Conservation (phyloP, 2,888 invertebrate genomes). For the Celastrina argiolus region DNA sequence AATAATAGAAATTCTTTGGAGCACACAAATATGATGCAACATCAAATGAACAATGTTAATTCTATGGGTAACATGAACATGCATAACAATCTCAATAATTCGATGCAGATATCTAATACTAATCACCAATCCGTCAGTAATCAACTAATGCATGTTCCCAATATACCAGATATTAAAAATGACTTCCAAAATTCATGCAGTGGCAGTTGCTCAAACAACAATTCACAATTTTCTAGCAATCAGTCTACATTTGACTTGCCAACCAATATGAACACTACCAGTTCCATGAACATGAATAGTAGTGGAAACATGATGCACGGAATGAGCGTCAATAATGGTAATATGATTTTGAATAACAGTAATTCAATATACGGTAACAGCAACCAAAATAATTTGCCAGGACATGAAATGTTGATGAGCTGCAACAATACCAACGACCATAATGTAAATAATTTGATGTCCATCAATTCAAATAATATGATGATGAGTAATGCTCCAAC, state of each 20-base stretch:
- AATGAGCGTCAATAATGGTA: slow-evolving; percentile 60
- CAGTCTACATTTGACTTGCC: slow-evolving; percentile 66
- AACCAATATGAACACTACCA: slow-evolving; percentile 54
- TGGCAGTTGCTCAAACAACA: slow-evolving; percentile 64
- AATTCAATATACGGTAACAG: slow-evolving; percentile 54
- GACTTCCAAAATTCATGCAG: slow-evolving; percentile 68
- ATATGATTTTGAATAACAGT: slow-evolving; percentile 63
- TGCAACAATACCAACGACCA: slow-evolving; percentile 63
- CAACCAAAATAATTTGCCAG: slow-evolving; percentile 53
- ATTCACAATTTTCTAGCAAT: slow-evolving; percentile 55
- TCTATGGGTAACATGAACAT: slow-evolving; percentile 64
- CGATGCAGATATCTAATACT: slow-evolving; percentile 62
- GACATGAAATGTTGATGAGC: slow-evolving; percentile 67
- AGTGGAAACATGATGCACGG: slow-evolving; percentile 62
- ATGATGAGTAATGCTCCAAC: slow-evolving; percentile 63
- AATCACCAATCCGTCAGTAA: slow-evolving; percentile 62
- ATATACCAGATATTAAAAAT: slow-evolving; percentile 71
- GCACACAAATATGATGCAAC: slow-evolving; percentile 65
- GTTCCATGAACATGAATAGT: slow-evolving; percentile 53
- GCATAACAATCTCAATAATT: slow-evolving; percentile 57
- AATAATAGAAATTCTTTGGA: slow-evolving; percentile 64
- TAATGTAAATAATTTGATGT: slow-evolving; percentile 56
- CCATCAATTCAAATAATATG: slow-evolving; percentile 59
- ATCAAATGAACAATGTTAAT: slow-evolving; percentile 61
- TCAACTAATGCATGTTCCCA: slow-evolving; percentile 64